Conservation (phyloP, 2,797 vertebrate species). For the Enteromius mattozi region DNA sequence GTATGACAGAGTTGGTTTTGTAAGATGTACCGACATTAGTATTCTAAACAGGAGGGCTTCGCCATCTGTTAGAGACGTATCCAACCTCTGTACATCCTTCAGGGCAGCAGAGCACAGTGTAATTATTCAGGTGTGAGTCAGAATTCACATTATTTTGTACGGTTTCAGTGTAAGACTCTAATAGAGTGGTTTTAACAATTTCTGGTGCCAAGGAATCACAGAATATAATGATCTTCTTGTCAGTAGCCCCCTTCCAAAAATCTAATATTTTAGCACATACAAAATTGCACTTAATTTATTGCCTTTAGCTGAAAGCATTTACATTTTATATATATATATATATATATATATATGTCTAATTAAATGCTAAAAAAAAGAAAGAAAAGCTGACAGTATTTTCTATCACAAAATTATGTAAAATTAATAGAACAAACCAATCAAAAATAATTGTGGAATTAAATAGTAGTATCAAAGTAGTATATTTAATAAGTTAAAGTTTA, state of each 20-base stretch:
- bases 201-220: neutral
- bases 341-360: neutral
- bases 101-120: constrained; percentile 13
- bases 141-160: neutral
- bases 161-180: neutral
- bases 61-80: constrained; percentile 31
- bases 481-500: neutral
- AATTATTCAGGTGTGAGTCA: constrained; percentile 1
- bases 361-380: neutral
- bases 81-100: constrained; percentile 20
- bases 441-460: neutral
- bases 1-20: constrained; percentile 2
- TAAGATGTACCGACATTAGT: constrained; percentile 22
- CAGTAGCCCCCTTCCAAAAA: neutral
- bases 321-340: neutral
- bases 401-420: neutral
- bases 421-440: neutral
- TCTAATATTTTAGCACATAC: neutral
- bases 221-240: neutral
- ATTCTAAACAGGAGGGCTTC: constrained; percentile 28
- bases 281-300: neutral
- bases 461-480: neutral
- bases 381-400: neutral
- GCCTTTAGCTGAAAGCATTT: neutral
- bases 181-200: neutral